phyloP scores from a whole-genome alignment of 2,797 vertebrate species.

The Smutsia temminckii region DNA sequence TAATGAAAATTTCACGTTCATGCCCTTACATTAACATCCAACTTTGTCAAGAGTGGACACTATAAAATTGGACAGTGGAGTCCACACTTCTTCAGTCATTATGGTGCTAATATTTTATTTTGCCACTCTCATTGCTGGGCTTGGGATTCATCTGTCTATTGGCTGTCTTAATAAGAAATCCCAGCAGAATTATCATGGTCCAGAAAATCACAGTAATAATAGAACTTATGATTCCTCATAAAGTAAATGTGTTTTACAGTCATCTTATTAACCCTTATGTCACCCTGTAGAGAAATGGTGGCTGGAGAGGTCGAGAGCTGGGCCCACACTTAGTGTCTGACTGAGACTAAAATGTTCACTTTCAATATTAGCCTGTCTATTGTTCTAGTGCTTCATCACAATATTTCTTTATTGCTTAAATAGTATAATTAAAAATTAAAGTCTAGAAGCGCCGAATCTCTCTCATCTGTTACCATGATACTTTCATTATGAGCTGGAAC shows the following conservation, averaged over 20 bases:
- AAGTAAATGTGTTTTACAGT: not conserved
- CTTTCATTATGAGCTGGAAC: slow-evolving; percentile 38
- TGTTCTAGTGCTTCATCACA: slow-evolving; percentile 3
- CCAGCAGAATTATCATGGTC: slow-evolving; percentile 3
- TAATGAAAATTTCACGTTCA: slow-evolving; percentile 47
- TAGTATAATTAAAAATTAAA: slow-evolving; percentile 54
- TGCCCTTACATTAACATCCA: not conserved
- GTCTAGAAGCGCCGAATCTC: not conserved
- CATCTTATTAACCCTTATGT: not conserved
- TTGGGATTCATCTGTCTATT: not conserved
- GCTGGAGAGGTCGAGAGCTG: not conserved
- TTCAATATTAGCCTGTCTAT: not conserved
- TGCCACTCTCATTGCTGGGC: not conserved
- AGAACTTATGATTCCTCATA: not conserved
- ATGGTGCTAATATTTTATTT: slow-evolving; percentile 42
- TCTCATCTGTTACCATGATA: slow-evolving; percentile 20
- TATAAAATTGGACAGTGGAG: not conserved
- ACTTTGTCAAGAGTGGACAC: not conserved
- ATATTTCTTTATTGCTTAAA: slow-evolving; percentile 48
- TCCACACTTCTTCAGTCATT: not conserved
- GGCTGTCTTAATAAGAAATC: slow-evolving; percentile 21
- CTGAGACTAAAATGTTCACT: slow-evolving; percentile 25
- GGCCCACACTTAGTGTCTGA: not conserved
- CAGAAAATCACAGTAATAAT: slow-evolving; percentile 35
- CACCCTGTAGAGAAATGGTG: not conserved